Base-by-base conservation (phyloP, 2,113 vertebrate species). In the Coracopsis vasa region DNA sequence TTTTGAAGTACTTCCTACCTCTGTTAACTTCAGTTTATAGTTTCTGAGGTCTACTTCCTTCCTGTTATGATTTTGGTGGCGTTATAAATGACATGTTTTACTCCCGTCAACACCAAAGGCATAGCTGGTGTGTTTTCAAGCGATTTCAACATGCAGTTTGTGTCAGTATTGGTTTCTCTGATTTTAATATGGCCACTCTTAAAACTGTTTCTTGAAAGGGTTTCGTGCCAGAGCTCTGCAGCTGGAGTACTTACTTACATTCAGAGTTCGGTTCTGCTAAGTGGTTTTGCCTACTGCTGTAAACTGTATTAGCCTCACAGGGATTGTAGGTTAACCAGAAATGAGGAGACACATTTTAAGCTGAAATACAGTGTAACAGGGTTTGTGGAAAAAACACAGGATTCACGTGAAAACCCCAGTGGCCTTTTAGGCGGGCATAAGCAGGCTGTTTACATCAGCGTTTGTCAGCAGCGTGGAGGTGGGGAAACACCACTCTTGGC, bases 11-110 rank as follows among this genome's bases (percentile, higher is more conserved):
- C 96, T 98, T 97, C 97, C 97, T 98, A 96, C 90, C 97, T 94
- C 88, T 94, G 82, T 72, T 83, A 80, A 62, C 41, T 81, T 89
- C 83, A 96, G 93, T 95, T 89, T 94, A 95, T 90, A 92, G 89
- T 87, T 93, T 95, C 73, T 91, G 95, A 93, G 92, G 95, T 91
- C 91, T 93, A 42, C 91, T 98, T 98, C 97, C 97, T 98, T 98
- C 96, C 97, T 97, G 70, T 94, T 97, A 88, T 81, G 92, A 91
- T 96, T 96, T 97, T 35, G 3, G 88, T 95, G 86, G 97, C n/a
- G 5, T 96, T 95, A 85, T 61, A 97, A 91, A 80, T 97, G 88
- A 91, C 74, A 93, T 60, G 61, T 75, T 95, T 84, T 81, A 81
- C 86, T 95, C 84, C 82, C 15, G 6, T 65, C 64, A 86, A 69